These are phyloP conservation scores for Trinectes maculatus DNA, from an alignment of 2,113 vertebrate species.

Conservation along the genomic window DNA sequence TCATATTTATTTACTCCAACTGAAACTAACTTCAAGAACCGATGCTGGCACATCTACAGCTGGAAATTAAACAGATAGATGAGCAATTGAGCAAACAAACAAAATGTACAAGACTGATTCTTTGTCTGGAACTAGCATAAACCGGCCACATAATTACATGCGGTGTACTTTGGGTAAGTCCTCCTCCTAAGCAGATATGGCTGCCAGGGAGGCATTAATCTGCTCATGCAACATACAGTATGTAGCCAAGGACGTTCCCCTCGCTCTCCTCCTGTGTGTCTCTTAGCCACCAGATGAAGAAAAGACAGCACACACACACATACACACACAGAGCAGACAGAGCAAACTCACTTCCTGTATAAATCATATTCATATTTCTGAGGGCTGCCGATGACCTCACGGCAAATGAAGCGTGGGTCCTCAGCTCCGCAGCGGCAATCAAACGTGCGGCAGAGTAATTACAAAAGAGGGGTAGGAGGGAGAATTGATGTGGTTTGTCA, in stretches of 20 bases:
- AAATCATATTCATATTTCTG: slow-evolving; percentile 79
- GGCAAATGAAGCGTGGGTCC: slow-evolving; percentile 82
- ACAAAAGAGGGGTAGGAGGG: slow-evolving; percentile 80
- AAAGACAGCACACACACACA: slow-evolving; percentile 8
- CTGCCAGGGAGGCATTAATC: slow-evolving; percentile 78
- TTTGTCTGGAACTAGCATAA: slow-evolving; percentile 65
- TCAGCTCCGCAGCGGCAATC: slow-evolving; percentile 80
- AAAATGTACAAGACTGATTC: slow-evolving; percentile 50
- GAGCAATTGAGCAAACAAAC: slow-evolving; percentile 48
- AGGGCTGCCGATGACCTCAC: slow-evolving; percentile 81
- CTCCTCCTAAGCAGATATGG: slow-evolving; percentile 72
- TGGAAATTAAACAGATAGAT: slow-evolving; percentile 48
- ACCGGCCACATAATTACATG: slow-evolving; percentile 70
- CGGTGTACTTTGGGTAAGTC: slow-evolving; percentile 63
- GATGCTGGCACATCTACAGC: slow-evolving; percentile 11
- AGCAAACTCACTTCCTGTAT: slow-evolving; percentile 57
- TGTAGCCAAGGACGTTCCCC: slow-evolving; percentile 68
- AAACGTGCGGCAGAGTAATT: slow-evolving; percentile 80
- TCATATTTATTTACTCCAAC: slow-evolving; percentile 7
- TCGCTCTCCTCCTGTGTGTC: slow-evolving; percentile 16
- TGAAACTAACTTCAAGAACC: slow-evolving; percentile 23
- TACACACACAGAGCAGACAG: slow-evolving; percentile 17
- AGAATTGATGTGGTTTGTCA: slow-evolving; percentile 87
- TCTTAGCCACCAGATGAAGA: background rate
- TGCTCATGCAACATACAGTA: slow-evolving; percentile 68